Evolutionary conservation across 2,888 invertebrate genomes (phyloP).

Genomic region (Acanthosepion esculentum): DNA sequence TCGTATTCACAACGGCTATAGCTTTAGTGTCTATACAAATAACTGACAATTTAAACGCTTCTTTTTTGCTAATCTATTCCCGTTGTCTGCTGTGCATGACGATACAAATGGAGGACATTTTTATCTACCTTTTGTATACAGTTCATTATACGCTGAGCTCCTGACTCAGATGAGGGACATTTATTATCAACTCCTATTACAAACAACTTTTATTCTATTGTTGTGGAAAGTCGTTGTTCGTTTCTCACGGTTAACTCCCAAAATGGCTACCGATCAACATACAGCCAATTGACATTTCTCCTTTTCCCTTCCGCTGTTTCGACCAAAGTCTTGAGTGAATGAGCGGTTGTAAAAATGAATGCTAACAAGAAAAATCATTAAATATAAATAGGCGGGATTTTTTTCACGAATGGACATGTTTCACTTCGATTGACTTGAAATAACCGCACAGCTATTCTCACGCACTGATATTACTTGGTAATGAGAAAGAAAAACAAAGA

Average conservation of each 20-base stretch:
- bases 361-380: no score
- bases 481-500: no score
- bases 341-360: no score
- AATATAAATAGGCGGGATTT: no score
- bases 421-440: no score
- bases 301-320: neutral
- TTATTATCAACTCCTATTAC: neutral
- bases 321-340: no score
- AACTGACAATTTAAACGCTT: neutral
- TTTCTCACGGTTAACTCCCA: neutral
- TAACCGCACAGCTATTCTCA: no score
- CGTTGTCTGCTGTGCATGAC: neutral
- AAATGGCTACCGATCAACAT: neutral
- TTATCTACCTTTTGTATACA: neutral
- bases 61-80: neutral
- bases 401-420: no score
- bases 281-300: neutral
- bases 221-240: neutral
- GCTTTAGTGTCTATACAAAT: neutral
- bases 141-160: neutral
- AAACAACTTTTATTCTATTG: slow-evolving; percentile 33
- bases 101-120: neutral
- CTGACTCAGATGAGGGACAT: neutral
- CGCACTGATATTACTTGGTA: no score
- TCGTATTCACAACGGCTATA: neutral